A percentile compares a stretch with the other conserved stretches of the same genome.
phyloP scores from a whole-genome alignment of 2,888 invertebrate genomes.

The Alviniconcha strummeri region DNA sequence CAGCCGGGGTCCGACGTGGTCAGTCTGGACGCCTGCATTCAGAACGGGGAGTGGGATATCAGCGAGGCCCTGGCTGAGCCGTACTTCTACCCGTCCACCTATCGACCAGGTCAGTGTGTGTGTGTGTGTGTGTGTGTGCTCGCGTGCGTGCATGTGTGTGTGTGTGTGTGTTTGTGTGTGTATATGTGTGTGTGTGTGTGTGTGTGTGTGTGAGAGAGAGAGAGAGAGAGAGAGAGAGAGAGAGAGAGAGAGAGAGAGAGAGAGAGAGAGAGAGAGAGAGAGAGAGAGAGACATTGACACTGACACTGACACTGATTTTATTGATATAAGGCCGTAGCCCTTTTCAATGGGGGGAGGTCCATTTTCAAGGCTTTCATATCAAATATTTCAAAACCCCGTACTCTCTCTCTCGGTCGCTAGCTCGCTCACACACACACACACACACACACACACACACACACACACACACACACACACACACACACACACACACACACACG shows the following conservation, averaged over 20 bases:
- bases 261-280: not conserved
- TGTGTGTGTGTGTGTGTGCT: too few species aligned
- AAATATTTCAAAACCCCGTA: too few species aligned
- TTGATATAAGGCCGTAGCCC: too few species aligned
- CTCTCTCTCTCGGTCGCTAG: too few species aligned
- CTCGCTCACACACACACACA: too few species aligned
- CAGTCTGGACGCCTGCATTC: conserved; percentile 46
- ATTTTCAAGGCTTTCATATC: too few species aligned
- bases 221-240: not conserved
- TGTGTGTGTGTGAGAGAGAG: conserved; percentile 12
- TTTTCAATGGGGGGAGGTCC: too few species aligned
- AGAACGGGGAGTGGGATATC: conserved; percentile 59
- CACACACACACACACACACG: too few species aligned
- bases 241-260: not conserved
- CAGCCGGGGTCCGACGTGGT: conserved; percentile 40
- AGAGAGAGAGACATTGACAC: too few species aligned
- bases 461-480: too few species aligned
- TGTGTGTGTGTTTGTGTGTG: conserved; percentile 19
- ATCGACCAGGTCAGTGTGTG: conserved; percentile 40
- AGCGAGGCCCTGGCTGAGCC: conserved; percentile 42
- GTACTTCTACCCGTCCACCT: conserved; percentile 49
- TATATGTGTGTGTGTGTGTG: conserved; percentile 17
- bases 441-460: too few species aligned
- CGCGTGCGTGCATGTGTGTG: not conserved
- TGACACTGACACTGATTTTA: too few species aligned